Base-by-base conservation (phyloP, 2,888 invertebrate genomes). In the Fragum whitleyi region DNA sequence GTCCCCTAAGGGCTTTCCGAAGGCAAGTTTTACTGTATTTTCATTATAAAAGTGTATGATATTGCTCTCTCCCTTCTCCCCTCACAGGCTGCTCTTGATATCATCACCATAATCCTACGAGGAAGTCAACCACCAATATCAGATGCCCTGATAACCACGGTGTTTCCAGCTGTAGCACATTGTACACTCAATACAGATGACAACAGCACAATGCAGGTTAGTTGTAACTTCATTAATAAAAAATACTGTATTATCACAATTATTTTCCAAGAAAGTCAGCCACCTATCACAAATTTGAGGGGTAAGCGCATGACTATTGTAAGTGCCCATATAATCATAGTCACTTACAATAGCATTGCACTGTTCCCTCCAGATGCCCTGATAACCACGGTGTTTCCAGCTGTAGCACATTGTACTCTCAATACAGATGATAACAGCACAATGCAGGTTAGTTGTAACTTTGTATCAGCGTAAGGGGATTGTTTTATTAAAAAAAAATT, bases 111-210 rank as follows among this genome's bases (percentile, higher is more conserved):
- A 2, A 93, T 96, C 59, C 95, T 96, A 0, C 95, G 95, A 73
- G 95, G 95, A 87, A 96, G 96, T n/a, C 95, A 95, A 6, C 92
- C 94, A 1, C 96, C 96, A 0, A 87, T 96, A 11, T 95, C 95
- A 42, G 95, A 94, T 39, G 92, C 94, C 5, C 91, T 96, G 75
- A 94, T 96, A n/a, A 95, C 95, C 47, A 95, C 94, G 59, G 96
- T 96, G 0, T 96, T 96, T 92, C 96, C 96, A 3, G 96, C 96
- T 0, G 95, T 95, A 65, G 95, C 96, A 23, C 95, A 96, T 80
- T 96, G 96, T 88, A 95, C 96, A 1, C 92, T 96, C 2, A 89
- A 89, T 62, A 95, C 96, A 0, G 96, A 96, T 84, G 96, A 96
- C 89, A 95, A 95, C 86, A 94, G 95, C 1, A 95, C 95, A 0